Conservation (phyloP, 1,140 invertebrate genomes). For the Microplitis mediator region DNA sequence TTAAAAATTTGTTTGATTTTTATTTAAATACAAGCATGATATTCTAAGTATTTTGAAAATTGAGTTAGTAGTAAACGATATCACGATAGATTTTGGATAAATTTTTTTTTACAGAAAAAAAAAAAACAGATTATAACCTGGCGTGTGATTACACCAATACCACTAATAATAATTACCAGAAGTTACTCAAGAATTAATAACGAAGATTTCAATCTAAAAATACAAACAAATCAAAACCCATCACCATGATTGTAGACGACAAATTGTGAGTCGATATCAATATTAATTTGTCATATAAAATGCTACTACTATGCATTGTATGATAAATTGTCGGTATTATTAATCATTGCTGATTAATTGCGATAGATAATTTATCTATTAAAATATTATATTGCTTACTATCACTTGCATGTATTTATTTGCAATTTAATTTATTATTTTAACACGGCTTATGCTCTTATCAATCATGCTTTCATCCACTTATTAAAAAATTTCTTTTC, state of each 20-base stretch:
- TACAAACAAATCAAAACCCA: slow-evolving; percentile 35
- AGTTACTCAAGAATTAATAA: background rate
- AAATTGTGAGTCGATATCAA: slow-evolving; percentile 57
- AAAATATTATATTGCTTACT: background rate
- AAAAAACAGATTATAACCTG: no score
- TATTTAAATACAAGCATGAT: background rate
- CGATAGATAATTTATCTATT: background rate
- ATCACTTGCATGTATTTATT: background rate
- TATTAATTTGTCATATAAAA: slow-evolving; percentile 26
- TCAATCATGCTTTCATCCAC: no score
- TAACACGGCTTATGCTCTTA: no score
- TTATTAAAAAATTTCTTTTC: no score
- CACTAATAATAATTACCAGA: background rate
- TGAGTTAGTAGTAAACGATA: no score
- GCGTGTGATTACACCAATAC: background rate
- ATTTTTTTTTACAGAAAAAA: background rate
- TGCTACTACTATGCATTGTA: background rate
- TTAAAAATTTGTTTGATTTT: background rate
- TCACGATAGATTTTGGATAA: background rate
- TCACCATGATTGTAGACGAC: slow-evolving; percentile 61
- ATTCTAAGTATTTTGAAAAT: no score
- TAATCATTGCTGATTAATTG: background rate
- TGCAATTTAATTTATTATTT: no score
- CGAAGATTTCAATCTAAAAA: background rate
- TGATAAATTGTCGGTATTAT: background rate